Evolutionary conservation across 1,140 invertebrate species (phyloP).

Genomic region (Nymphalis io): DNA sequence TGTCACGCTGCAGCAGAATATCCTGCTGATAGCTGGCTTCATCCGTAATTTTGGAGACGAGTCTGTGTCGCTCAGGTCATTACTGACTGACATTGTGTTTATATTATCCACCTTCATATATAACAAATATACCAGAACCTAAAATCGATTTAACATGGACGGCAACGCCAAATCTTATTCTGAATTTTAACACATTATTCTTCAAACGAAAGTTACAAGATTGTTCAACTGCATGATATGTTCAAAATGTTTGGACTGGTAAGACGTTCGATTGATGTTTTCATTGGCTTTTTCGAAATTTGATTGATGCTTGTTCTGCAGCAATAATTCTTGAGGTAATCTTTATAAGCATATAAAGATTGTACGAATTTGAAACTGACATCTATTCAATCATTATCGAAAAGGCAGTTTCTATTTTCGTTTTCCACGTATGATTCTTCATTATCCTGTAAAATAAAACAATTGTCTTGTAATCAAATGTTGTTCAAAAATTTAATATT

Average conservation of each 20-base stretch:
- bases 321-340: constrained; percentile 7
- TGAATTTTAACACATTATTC: not conserved
- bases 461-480: not conserved
- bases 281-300: not conserved
- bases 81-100: constrained; percentile 66
- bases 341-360: not conserved
- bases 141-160: not conserved
- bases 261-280: not conserved
- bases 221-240: not conserved
- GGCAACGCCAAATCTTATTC: constrained; percentile 4
- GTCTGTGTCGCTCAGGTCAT: constrained; percentile 65
- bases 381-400: constrained; percentile 34
- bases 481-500: not conserved
- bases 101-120: constrained; percentile 29
- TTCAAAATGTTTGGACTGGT: not conserved
- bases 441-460: constrained; percentile 21
- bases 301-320: not conserved
- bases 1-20: constrained; percentile 80
- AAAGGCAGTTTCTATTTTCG: constrained; percentile 31
- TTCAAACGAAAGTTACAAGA: not conserved
- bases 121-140: constrained; percentile 4
- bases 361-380: constrained; percentile 18
- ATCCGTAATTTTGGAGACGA: constrained; percentile 61
- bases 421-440: constrained; percentile 14
- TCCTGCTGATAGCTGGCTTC: constrained; percentile 75